Evolutionary conservation across 1,140 invertebrate genomes (phyloP).

Genomic region (Triops cancriformis): DNA sequence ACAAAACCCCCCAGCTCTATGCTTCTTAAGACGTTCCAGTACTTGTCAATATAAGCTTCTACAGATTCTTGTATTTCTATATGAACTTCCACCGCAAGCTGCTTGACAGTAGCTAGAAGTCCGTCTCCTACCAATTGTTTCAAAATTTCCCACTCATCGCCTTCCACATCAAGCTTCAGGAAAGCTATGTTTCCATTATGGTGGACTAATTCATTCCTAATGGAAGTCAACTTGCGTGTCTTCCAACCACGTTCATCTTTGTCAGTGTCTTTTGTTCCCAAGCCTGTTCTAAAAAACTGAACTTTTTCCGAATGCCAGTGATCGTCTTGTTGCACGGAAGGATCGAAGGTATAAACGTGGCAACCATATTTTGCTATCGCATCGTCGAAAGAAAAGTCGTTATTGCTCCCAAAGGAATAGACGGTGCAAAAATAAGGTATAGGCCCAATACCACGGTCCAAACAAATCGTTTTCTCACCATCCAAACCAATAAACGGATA

Average conservation of each 20-base stretch:
- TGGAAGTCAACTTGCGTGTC: not conserved
- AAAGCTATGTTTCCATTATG: not conserved
- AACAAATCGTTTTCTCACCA: conserved; percentile 30
- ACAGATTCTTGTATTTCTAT: not conserved
- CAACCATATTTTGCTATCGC: conserved; percentile 32
- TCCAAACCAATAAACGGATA: not conserved
- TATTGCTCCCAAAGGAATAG: conserved; percentile 32
- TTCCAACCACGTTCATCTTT: not conserved
- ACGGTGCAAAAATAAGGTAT: conserved; percentile 28
- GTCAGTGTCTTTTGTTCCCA: too few species aligned
- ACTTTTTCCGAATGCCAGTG: not conserved
- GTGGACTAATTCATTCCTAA: not conserved
- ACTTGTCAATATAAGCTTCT: too few species aligned
- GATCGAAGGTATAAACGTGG: conserved; percentile 34
- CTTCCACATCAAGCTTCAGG: conserved; percentile 14
- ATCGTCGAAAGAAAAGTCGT: conserved; percentile 36
- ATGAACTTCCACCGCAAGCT: not conserved
- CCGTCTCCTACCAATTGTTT: not conserved
- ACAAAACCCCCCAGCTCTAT: too few species aligned
- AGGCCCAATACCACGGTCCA: conserved; percentile 27
- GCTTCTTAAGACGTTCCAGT: too few species aligned
- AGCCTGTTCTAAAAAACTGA: conserved; percentile 14
- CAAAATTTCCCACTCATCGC: conserved; percentile 4
- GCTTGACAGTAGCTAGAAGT: not conserved
- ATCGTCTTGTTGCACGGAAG: conserved; percentile 27